Conservation (phyloP, 1,140 invertebrate species). For the Drosophila repletoides region DNA sequence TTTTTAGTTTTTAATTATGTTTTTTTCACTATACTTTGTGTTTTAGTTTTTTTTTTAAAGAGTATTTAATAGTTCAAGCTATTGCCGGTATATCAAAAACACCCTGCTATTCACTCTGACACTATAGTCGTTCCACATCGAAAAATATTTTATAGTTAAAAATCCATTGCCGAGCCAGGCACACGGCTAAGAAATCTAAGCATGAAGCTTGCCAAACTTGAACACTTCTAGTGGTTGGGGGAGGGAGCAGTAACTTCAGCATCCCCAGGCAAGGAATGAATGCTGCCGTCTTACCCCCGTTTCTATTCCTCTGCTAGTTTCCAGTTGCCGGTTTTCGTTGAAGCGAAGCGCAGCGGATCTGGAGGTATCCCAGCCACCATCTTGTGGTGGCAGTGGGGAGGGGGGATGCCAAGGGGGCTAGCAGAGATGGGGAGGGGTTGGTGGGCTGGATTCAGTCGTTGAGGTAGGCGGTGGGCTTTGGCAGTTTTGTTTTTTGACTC, state of each 20-base stretch:
- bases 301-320: neutral
- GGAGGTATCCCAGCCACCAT: conserved; percentile 11
- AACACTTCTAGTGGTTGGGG: neutral
- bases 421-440: conserved; percentile 2
- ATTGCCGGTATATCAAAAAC: too few species aligned
- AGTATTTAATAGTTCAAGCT: too few species aligned
- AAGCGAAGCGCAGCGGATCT: conserved; percentile 27
- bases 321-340: conserved; percentile 18
- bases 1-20: too few species aligned
- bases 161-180: conserved; percentile 46
- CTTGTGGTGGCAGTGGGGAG: conserved; percentile 25
- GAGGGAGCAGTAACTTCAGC: neutral
- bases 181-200: conserved; percentile 77
- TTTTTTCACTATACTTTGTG: too few species aligned
- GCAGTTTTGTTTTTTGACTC: conserved; percentile 68
- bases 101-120: too few species aligned
- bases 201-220: conserved; percentile 72
- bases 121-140: too few species aligned
- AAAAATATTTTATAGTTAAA: conserved; percentile 72
- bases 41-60: too few species aligned
- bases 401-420: too few species aligned
- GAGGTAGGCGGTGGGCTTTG: conserved; percentile 49
- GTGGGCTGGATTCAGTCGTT: conserved; percentile 5
- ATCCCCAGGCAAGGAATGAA: neutral
- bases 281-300: neutral